Evolutionary conservation across 2,113 vertebrate species (phyloP).

Genomic region (Ellobius talpinus): DNA sequence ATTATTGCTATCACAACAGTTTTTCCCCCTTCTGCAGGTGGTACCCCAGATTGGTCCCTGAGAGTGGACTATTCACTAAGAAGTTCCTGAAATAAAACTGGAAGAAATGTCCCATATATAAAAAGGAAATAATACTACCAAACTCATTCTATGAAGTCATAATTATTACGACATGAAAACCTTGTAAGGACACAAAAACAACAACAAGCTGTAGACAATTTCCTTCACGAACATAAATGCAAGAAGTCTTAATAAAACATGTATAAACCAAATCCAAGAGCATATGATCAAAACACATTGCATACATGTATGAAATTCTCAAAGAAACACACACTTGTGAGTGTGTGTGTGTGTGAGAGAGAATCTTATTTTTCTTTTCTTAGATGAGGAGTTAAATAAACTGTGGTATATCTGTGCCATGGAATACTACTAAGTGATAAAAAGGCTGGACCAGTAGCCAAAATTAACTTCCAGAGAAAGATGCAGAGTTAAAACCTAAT

Average conservation of each 20-base stretch:
- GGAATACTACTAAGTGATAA: background rate
- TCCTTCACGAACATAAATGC: background rate
- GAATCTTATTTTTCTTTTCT: background rate
- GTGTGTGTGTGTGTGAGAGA: too few relatives aligned
- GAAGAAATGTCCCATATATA: background rate
- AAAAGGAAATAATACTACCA: background rate
- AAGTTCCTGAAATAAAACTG: background rate
- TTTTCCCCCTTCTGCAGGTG: background rate
- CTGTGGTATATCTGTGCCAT: background rate
- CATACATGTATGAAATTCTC: background rate
- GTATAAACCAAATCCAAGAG: background rate
- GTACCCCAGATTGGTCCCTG: background rate
- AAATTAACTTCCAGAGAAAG: background rate
- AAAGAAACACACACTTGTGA: background rate
- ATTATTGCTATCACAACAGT: too few relatives aligned
- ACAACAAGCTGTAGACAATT: background rate
- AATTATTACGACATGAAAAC: background rate
- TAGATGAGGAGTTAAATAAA: background rate
- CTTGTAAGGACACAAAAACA: background rate
- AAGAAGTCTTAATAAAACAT: background rate
- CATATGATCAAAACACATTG: background rate
- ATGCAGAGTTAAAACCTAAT: background rate
- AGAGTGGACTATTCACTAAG: background rate
- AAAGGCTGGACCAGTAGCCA: background rate
- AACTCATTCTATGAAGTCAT: too few relatives aligned